Conservation (phyloP, 2,113 vertebrate species). For the Coregonus clupeaformis region DNA sequence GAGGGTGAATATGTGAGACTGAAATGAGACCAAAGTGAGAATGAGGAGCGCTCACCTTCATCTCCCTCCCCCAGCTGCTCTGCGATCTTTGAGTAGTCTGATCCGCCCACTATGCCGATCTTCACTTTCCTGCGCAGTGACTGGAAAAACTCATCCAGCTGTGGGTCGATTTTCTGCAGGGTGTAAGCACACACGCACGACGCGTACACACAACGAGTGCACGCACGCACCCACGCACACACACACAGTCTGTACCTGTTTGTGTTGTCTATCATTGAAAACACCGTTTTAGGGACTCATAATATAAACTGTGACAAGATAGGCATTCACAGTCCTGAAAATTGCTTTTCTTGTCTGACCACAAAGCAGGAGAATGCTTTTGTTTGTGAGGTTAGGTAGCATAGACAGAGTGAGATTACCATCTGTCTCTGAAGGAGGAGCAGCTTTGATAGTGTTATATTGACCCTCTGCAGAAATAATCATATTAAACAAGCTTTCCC, state of each 20-base stretch:
- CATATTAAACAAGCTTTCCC: neutral
- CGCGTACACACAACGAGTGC: neutral
- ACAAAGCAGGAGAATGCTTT: too few species aligned
- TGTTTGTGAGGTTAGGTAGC: too few species aligned
- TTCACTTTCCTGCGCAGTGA: slow-evolving; percentile 84
- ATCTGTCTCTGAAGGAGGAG: neutral
- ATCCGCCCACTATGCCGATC: slow-evolving; percentile 94
- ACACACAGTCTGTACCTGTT: neutral
- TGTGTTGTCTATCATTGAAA: neutral
- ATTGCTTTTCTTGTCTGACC: too few species aligned
- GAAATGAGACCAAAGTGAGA: neutral
- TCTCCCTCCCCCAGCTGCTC: slow-evolving; percentile 95
- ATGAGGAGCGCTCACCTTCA: slow-evolving; percentile 77
- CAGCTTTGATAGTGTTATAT: neutral
- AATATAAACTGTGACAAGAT: neutral
- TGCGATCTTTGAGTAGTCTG: slow-evolving; percentile 94
- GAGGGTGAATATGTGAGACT: neutral
- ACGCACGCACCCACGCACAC: neutral
- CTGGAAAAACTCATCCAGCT: slow-evolving; percentile 89
- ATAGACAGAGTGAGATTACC: too few species aligned
- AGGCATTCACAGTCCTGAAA: too few species aligned
- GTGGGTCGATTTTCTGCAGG: slow-evolving; percentile 87
- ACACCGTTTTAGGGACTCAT: neutral
- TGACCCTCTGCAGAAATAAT: neutral
- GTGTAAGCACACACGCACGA: slow-evolving; percentile 2